Conservation (phyloP, 2,888 invertebrate species). For the Cynaeus angustus region DNA sequence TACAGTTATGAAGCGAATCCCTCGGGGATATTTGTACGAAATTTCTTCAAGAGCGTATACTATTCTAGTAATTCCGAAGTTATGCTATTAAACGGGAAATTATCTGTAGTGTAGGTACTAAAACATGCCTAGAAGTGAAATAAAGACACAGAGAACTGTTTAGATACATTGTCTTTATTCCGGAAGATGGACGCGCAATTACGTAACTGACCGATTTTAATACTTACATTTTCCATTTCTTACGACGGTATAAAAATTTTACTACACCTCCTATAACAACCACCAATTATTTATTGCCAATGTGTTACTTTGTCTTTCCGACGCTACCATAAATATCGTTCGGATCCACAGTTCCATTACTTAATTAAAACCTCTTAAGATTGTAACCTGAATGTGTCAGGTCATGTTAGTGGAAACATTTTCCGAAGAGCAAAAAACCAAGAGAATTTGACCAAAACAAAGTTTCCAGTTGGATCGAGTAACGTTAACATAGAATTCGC, state of each 20-base stretch:
- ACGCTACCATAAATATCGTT: neutral
- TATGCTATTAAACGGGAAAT: too few relatives aligned
- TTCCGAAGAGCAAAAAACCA: too few relatives aligned
- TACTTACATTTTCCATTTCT: neutral
- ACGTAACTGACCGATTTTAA: conserved; percentile 1
- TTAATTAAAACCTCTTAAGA: conserved; percentile 16
- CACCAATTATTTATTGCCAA: conserved; percentile 28
- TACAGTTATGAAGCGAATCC: neutral
- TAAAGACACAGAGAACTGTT: too few relatives aligned
- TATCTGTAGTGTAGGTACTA: too few relatives aligned
- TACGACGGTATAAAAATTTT: conserved; percentile 15
- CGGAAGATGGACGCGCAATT: neutral
- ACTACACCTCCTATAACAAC: conserved; percentile 14
- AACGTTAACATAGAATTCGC: neutral
- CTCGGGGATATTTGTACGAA: neutral
- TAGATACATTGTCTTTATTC: too few relatives aligned
- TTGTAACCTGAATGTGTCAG: conserved; percentile 9
- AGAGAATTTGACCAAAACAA: too few relatives aligned
- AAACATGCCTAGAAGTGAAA: too few relatives aligned
- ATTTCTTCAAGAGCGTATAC: too few relatives aligned
- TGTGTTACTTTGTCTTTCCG: conserved; percentile 11
- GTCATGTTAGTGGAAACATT: neutral
- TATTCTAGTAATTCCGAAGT: too few relatives aligned
- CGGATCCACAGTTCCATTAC: conserved; percentile 12
- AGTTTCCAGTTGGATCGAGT: too few relatives aligned